Base-by-base conservation (phyloP, 2,888 invertebrate genomes). In the Chesias legatella region DNA sequence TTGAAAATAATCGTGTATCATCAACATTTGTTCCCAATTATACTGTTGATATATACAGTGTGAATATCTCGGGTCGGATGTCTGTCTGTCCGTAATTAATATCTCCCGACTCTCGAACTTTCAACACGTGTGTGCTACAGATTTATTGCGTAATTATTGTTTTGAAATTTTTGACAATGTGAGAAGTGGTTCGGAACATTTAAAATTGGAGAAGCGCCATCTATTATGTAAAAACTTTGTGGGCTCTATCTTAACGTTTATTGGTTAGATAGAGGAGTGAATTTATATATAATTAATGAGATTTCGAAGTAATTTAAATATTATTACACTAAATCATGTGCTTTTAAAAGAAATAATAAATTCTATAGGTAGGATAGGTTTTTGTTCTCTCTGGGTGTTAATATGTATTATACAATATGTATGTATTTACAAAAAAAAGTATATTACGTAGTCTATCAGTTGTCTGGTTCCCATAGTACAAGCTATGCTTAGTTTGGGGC, bases 11-110 rank as follows among this genome's bases (percentile, higher is more conserved):
- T 56, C 39, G 48, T 39, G 43, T 46, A 59, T 61, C 64, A 67
- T 56, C 65, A 54, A 82, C 83, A 83, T 82, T 83, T 83, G 83
- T 79, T 82, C 58, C 79, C 74, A 83, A 83, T 83, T 83, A 83
- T 67, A 60, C 56, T 63, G 73, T 72, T 81, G 82, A 82, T 77
- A 79, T 79, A 79, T 67, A 66, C 70, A 76, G 73, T 75, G 78
- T 68, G 79, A 78, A 77, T 58, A 45, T 53, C 54, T 59, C 56
- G 59, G 54, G 59, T 69, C 75, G 71, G 70, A 69, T 75, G 74
- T 75, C 70, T 69, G 72, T 67, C 72, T 68, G 71, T 63, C 49
- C 56, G 63, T 77, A 73, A 81, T 79, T 78, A 83, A 82, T 82
- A 75, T 67, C 70, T 36, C 10, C 11, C 10, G 10, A n/a, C 10